Conservation (phyloP, 2,888 invertebrate species). For the Amphipyra berbera region DNA sequence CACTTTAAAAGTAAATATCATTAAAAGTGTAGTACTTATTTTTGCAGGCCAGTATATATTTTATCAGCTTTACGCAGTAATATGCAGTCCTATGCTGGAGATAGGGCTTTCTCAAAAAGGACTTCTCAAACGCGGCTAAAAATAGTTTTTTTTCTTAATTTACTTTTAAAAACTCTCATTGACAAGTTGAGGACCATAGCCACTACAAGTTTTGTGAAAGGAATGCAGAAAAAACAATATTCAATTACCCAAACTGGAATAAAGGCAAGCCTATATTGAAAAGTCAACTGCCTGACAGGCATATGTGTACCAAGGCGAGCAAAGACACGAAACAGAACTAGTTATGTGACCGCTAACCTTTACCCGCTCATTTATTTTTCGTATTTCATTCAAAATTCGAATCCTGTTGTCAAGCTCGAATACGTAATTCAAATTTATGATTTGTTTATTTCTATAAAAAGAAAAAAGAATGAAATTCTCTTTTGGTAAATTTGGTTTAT, state of each 20-base stretch:
- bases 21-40: no score
- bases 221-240: background rate
- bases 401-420: constrained; percentile 30
- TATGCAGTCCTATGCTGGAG: no score
- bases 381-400: constrained; percentile 39
- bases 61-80: no score
- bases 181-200: no score
- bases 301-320: constrained; percentile 45
- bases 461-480: background rate
- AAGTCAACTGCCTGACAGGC: constrained; percentile 23
- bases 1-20: no score
- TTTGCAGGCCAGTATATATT: no score
- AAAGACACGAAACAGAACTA: constrained; percentile 37
- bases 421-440: constrained; percentile 6
- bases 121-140: no score
- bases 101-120: no score
- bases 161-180: no score
- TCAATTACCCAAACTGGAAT: background rate
- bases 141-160: no score
- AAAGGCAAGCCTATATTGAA: constrained; percentile 15
- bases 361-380: constrained; percentile 26
- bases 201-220: background rate
- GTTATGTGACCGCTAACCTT: constrained; percentile 44
- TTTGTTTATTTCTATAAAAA: constrained; percentile 26
- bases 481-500: constrained; percentile 6